Evolutionary conservation across 2,113 vertebrate species (phyloP), one percentile per base, ranked within the genome.

Genomic region (Octodon degus): DNA sequence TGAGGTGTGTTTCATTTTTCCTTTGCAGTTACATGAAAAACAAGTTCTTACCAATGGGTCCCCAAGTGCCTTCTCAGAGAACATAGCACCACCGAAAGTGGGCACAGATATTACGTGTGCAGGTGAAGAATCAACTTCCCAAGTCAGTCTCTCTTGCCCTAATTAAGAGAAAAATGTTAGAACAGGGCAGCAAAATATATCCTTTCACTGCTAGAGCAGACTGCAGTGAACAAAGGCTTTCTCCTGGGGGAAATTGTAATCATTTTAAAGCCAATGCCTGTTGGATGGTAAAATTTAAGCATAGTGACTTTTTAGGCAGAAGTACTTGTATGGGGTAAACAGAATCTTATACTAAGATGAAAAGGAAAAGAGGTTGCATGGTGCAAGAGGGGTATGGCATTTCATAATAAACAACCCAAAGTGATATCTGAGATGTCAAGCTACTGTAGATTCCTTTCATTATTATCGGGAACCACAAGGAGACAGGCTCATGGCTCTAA

Each of bases 81-180:
- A 86, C 5, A 53, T 0, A 90, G 62, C 13, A 40, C 77, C 2
- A 12, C 6, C 76, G 63, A 96, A 92, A 89, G 55, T 34, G 68
- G 93, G 89, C 37, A 68, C 20, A 95, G 37, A 85, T 65, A 90
- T 60, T 82, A 74, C 53, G 43, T 72, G 47, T 55, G 1, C 55
- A 81, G 91, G 89, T 95, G 79, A 94, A 92, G 91, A 96, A 96
- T 85, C 76, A 80, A 72, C 91, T 96, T 83, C 27, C 50, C 40
- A 92, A 88, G 32, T 62, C 55, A 27, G 47, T 90, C 43, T 93
- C 72, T 83, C 90, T 76, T 90, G n/a, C 37, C 74, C 67, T 95
- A 96, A 97, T 96, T 97, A 86, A 97, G 82, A 92, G 62, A 86
- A 95, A 95, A 95, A 91, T 79, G 40, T 96, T 91, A 96, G 91